Conservation (phyloP, 2,113 vertebrate species). For the Rattus norvegicus region DNA sequence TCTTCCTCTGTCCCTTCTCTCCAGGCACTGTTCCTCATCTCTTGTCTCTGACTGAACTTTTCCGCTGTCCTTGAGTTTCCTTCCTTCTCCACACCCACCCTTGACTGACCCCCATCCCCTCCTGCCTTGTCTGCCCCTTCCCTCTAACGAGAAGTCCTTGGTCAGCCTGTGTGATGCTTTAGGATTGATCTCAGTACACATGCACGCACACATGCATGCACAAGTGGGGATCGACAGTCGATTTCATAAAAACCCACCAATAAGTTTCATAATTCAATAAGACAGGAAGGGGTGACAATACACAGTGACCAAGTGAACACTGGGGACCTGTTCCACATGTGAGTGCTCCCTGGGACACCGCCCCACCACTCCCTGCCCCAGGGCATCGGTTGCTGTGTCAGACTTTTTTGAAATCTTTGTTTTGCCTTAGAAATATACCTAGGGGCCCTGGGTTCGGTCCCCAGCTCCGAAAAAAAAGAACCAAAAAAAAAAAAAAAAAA, state of each 20-base stretch:
- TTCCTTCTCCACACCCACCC: neutral
- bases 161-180: neutral
- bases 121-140: neutral
- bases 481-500: too few relatives aligned
- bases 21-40: neutral
- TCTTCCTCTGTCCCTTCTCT: neutral
- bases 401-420: neutral
- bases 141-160: neutral
- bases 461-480: too few relatives aligned
- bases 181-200: neutral
- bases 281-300: neutral
- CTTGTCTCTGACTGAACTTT: neutral
- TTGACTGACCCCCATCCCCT: neutral
- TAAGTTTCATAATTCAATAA: neutral
- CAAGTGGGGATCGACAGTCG: neutral
- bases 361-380: neutral
- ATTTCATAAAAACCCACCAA: neutral
- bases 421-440: neutral
- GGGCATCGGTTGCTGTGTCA: neutral
- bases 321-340: neutral
- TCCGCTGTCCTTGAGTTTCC: neutral
- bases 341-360: neutral
- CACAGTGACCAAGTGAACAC: rapidly evolving
- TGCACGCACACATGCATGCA: too few relatives aligned
- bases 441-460: too few relatives aligned